Evolutionary conservation across 2,797 vertebrate genomes (phyloP), one percentile per base, ranked within the genome.

Genomic region (Pachyuromys duprasi): DNA sequence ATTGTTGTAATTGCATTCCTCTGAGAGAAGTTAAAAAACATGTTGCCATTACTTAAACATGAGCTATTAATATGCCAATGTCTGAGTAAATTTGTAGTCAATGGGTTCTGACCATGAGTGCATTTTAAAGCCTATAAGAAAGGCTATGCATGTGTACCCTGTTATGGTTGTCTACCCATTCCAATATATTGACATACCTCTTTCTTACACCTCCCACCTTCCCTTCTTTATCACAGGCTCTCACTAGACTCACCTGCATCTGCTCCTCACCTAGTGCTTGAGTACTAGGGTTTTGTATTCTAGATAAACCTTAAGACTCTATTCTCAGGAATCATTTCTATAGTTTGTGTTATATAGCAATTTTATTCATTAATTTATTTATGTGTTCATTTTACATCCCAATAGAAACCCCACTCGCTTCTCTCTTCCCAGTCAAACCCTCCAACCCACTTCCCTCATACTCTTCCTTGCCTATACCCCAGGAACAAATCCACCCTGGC

Each of bases 11-110:
- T 84, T 93, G 28, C 84, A 31, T 49, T 84, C 22, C 33, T 94
- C 83, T 88, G 60, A 78, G 70, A 87, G 55, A 84, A 49, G 22
- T 91, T 93, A 90, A n/a, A 55, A 97, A 49, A 53, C n/a, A 62
- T 49, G 53, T 31, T 89, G 62, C 31, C 90, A 55, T 72, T 8
- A 57, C 36, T 84, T 70, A 28, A 57, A 4, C 17, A 3, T 89
- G 72, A 67, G 2, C 14, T 53, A 70, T 18, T 78, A 96, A 81
- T 86, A 12, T 69, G 82, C 12, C 63, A 86, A 86, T 14, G 18
- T 53, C 63, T 53, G 20, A 62, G 42, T 69, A 49, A 69, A 69
- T 49, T 84, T 49, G 31, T 49, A 67, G 63, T 8, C 31, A 49
- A 24, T 86, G 82, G 31, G 63, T 69, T 86, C 42, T 67, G 42